Percentiles rank a stretch among this genome's conserved stretches.
Conservation (phyloP, 23 tunicate species). For the Oikopleura albicans region DNA sequence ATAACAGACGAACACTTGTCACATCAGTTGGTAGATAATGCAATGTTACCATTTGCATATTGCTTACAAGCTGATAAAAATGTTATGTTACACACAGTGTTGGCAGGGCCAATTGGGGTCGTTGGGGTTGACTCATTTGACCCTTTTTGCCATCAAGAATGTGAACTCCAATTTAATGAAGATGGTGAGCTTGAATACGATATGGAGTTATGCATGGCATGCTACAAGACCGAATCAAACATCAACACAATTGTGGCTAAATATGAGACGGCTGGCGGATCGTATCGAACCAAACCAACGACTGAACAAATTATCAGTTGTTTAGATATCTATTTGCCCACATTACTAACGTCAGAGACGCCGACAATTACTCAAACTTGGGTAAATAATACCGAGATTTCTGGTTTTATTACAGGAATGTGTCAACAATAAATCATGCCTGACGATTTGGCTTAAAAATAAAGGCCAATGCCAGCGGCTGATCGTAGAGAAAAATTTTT, state of each 20-base stretch:
- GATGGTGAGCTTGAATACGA: neutral
- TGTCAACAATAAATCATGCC: too few relatives aligned
- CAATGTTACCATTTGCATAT: neutral
- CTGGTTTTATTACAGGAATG: neutral
- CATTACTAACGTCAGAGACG: neutral
- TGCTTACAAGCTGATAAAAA: neutral
- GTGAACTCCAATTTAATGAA: neutral
- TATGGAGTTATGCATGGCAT: neutral
- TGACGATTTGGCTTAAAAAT: too few relatives aligned
- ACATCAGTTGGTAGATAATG: neutral
- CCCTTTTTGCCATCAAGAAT: neutral
- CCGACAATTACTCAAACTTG: neutral
- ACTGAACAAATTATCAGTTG: neutral
- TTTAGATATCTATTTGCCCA: neutral
- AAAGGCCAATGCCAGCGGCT: too few relatives aligned
- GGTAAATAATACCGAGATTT: too few relatives aligned
- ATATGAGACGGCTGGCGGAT: neutral
- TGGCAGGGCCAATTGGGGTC: neutral
- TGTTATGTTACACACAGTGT: neutral
- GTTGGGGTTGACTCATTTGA: neutral
- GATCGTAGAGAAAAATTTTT: too few relatives aligned
- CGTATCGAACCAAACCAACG: neutral
- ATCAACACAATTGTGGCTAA: neutral
- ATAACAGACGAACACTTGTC: neutral
- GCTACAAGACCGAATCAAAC: neutral